Base-by-base conservation (phyloP, 2,888 invertebrate genomes). In the Andricus curvator region DNA sequence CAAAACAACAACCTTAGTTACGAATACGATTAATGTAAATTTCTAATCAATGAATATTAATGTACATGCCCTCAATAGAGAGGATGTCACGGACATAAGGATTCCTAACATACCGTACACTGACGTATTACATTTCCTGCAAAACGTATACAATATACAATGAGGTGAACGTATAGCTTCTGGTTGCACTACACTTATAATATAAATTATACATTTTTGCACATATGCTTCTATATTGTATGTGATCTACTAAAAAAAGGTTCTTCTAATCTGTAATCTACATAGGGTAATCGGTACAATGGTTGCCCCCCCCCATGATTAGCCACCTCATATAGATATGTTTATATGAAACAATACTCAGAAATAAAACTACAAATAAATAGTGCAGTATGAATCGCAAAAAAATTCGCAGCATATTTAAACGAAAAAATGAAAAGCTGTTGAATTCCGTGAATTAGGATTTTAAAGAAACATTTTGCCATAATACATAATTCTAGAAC, bases 1-100 rank as follows among this genome's bases (percentile, higher is more conserved):
- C 25, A 15, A 48, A 13, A 25, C 68, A 56, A 22, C 56, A 51
- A 29, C 51, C 29, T 74, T n/a, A 74, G 56, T 56, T 74, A 51
- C 11, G 33, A 56, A 74, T 74, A 56, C 70, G 48, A 74, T 74
- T 29, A 74, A 82, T 82, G 79, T 76, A 78, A 79, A 82, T 81
- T 81, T 62, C 65, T 78, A n/a, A 82, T 70, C 78, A 79, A 79
- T 82, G 82, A 82, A 82, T 82, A 82, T 79, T 82, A 82, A 82
- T 79, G 79, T 77, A 20, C 67, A 25, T 79, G 74, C 56, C 66
- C 48, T 56, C 33, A 51, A 74, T 74, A 74, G 70, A 41, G 37
- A 51, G 70, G 70, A 74, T 74, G 70, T 74, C 70, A 74, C 20
- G 70, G 70, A 74, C 70, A 74, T n/a, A 74, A 33, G 51, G 33